Evolutionary conservation across 2,888 invertebrate genomes (phyloP), one percentile per base, ranked within the genome.

Genomic region (Volucella bombylans): DNA sequence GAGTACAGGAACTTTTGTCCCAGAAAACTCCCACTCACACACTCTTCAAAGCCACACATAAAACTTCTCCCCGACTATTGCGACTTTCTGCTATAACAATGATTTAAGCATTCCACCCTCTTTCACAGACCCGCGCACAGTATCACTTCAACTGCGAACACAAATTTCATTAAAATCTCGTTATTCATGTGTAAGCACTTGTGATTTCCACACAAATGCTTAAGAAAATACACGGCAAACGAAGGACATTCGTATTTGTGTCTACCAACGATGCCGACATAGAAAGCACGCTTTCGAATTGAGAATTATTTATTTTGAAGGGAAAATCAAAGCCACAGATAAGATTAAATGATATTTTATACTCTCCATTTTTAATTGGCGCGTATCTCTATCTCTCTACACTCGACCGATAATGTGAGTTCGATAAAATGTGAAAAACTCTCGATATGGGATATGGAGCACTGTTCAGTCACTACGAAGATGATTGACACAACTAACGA

Each of bases 401-500:
- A 8, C 50, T 52, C 9, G 65, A 57, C 45, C 67, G 65, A 71
- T 55, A 82, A 76, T 43, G 62, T 31, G 8, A 47, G 52, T 67
- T 47, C 31, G 31, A 73, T 57, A 61, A n/a, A 31, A 31, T 31
- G 31, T 31, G 8, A 23, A 54, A 41, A 12, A 15, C 15, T 55
- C 14, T 14, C 31, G 31, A 31, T 31, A 31, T 31, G 31, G 31
- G 15, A 68, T 55, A 45, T 62, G 8, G 8, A 62, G 39, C 14
- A 4, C 62, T 61, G 65, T 52, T 45, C 65, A 49, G 55, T 65
- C 69, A 54, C 31, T 6, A 31, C 67, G 59, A 62, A 67, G 50
- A 45, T 54, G 79, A 65, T 76, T 83, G 74, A 76, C 52, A 71
- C 52, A 65, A 74, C 64, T 80, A 73, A 64, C 80, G 18, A 79